Conservation (phyloP, 2,888 invertebrate genomes). For the Microctonus aethiopoides region DNA sequence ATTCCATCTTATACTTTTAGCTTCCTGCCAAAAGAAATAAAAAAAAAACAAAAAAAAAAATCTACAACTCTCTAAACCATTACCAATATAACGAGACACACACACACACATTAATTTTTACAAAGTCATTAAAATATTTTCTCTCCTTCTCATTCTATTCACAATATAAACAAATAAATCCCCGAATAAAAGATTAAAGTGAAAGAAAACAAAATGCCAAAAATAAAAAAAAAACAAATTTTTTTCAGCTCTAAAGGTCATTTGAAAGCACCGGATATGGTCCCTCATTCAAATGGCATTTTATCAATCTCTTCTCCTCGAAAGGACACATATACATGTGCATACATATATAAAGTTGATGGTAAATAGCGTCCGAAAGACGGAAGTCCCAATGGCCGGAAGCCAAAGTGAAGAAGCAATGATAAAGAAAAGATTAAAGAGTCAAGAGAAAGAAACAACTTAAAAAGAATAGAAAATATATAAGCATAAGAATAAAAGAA, state of each 20-base stretch:
- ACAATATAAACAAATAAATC: background rate
- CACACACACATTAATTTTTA: background rate
- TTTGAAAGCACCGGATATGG: conserved; percentile 30
- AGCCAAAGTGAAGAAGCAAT: conserved; percentile 20
- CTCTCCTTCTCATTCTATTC: too few relatives aligned
- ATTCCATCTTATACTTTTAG: background rate
- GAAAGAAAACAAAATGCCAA: background rate
- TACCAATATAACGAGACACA: conserved; percentile 4
- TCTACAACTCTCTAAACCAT: background rate
- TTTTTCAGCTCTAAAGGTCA: background rate
- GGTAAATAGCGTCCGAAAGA: background rate
- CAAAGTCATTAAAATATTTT: too few relatives aligned
- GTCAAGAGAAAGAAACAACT: conserved; percentile 19
- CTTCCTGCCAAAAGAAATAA: too few relatives aligned
- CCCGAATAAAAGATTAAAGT: background rate
- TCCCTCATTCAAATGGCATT: conserved; percentile 14
- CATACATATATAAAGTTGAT: background rate
- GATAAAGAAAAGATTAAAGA: conserved; percentile 37
- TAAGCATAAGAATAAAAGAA: background rate
- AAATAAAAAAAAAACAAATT: background rate
- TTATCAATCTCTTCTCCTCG: conserved; percentile 15
- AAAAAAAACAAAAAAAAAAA: too few relatives aligned
- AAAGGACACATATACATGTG: background rate
- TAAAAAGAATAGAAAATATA: conserved; percentile 9
- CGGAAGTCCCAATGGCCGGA: conserved; percentile 29